These are phyloP conservation scores for Misgurnus mizolepis DNA, from an alignment of 2,113 vertebrate species.

Conservation along the genomic window DNA sequence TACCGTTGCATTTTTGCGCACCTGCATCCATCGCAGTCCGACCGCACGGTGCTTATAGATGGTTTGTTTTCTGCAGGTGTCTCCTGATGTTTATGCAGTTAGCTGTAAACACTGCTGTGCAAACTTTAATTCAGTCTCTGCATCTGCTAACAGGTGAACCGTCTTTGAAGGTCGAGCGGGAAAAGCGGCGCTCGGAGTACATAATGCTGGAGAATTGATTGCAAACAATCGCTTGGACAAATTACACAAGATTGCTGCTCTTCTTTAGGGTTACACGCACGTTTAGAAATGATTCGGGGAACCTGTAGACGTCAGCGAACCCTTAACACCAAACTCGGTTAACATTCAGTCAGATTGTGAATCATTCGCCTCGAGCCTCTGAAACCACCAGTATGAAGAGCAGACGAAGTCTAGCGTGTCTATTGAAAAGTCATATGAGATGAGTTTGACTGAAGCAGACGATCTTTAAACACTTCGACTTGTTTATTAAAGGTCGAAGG, in stretches of 20 bases:
- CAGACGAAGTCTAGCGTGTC: background rate
- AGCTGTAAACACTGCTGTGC: slow-evolving; percentile 49
- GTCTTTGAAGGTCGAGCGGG: slow-evolving; percentile 45
- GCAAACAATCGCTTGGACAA: slow-evolving; percentile 56
- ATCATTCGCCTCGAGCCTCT: slow-evolving; percentile 8
- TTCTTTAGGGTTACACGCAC: slow-evolving; percentile 17
- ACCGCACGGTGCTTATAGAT: background rate
- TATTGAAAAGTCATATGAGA: background rate
- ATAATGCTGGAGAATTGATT: slow-evolving; percentile 43
- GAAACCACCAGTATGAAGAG: slow-evolving; percentile 7
- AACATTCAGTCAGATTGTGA: background rate
- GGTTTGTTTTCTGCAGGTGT: slow-evolving; percentile 8
- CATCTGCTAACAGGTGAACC: slow-evolving; percentile 55
- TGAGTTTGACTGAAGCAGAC: slow-evolving; percentile 18
- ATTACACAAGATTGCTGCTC: slow-evolving; percentile 36
- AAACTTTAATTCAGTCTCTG: slow-evolving; percentile 49
- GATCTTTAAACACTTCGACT: background rate
- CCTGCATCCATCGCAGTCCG: background rate
- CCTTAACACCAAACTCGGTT: background rate
- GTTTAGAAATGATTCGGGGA: slow-evolving; percentile 37
- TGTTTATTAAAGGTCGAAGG: slow-evolving; percentile 30
- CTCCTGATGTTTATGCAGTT: background rate
- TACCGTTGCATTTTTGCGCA: background rate
- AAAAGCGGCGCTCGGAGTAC: slow-evolving; percentile 47
- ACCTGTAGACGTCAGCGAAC: slow-evolving; percentile 8